These are phyloP conservation scores for Drosophila kuntzei DNA, from an alignment of 2,888 invertebrate species.

Conservation along the genomic window DNA sequence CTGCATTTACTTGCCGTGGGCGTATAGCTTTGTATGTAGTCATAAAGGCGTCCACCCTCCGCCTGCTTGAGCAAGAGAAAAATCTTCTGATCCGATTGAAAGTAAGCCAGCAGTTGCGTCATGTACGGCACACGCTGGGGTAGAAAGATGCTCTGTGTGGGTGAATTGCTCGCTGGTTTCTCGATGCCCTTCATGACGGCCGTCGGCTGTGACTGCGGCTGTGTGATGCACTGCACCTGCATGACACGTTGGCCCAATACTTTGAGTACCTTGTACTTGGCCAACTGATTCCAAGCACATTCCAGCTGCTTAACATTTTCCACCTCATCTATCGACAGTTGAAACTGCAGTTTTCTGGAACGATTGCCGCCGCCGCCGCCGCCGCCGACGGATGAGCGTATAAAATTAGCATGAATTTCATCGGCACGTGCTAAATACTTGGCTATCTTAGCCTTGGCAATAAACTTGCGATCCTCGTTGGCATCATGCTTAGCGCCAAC, in stretches of 20 bases:
- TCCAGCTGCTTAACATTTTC: conserved; percentile 78
- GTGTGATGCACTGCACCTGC: conserved; percentile 85
- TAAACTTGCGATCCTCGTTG: conserved; percentile 83
- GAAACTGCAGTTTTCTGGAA: conserved; percentile 69
- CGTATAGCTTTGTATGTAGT: conserved; percentile 80
- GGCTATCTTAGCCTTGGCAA: conserved; percentile 85
- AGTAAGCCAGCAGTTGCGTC: conserved; percentile 83
- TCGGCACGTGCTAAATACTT: conserved; percentile 85
- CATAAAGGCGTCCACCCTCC: conserved; percentile 84
- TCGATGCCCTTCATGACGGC: conserved; percentile 85
- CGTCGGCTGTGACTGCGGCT: conserved; percentile 72
- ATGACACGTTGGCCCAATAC: conserved; percentile 83
- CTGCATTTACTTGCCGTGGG: conserved; percentile 56
- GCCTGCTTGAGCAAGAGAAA: conserved; percentile 84
- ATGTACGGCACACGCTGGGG: conserved; percentile 85
- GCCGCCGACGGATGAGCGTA: conserved; percentile 42
- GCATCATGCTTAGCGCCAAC: conserved; percentile 83
- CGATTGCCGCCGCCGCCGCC: conserved; percentile 1
- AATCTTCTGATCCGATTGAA: conserved; percentile 84
- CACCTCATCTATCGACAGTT: conserved; percentile 82
- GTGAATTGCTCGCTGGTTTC: conserved; percentile 84
- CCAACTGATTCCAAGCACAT: conserved; percentile 84
- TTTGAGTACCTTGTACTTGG: conserved; percentile 84
- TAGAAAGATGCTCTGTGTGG: conserved; percentile 83
- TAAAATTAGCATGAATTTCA: conserved; percentile 83